A percentile compares a stretch with the other conserved stretches of the same genome.
Evolutionary conservation across 2,888 invertebrate species (phyloP).

Genomic region (Drosophila meridionalis): DNA sequence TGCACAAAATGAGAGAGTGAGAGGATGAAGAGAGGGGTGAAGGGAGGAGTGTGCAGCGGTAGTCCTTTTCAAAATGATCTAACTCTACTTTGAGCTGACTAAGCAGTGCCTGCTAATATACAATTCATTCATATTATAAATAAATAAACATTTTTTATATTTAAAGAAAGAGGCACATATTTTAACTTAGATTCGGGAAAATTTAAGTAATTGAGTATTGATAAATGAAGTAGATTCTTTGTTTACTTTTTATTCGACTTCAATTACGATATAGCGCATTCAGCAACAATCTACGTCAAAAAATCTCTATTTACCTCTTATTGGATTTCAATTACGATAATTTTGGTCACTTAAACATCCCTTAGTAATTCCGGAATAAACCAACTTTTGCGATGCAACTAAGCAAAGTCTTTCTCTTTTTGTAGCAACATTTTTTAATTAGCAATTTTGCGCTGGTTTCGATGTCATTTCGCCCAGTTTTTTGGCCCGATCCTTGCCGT

Average conservation of each 20-base stretch:
- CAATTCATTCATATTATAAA: too few species aligned
- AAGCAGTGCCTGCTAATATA: too few species aligned
- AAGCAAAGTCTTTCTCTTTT: too few species aligned
- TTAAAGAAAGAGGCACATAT: neutral
- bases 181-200: neutral
- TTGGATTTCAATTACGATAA: neutral
- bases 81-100: too few species aligned
- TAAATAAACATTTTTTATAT: too few species aligned
- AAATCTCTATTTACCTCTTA: neutral
- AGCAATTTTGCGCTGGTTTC: neutral
- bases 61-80: neutral
- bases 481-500: neutral
- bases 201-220: too few species aligned
- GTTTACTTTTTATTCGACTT: neutral
- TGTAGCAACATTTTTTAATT: neutral
- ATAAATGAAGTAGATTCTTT: neutral
- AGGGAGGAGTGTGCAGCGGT: too few species aligned
- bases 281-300: too few species aligned
- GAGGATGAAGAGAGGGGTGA: neutral
- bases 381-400: neutral
- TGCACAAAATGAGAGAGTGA: conserved; percentile 29
- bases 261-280: neutral
- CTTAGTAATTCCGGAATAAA: neutral
- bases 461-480: too few species aligned
- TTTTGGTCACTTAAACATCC: neutral